Conservation (phyloP, 2,113 vertebrate genomes). For the Nestor notabilis region DNA sequence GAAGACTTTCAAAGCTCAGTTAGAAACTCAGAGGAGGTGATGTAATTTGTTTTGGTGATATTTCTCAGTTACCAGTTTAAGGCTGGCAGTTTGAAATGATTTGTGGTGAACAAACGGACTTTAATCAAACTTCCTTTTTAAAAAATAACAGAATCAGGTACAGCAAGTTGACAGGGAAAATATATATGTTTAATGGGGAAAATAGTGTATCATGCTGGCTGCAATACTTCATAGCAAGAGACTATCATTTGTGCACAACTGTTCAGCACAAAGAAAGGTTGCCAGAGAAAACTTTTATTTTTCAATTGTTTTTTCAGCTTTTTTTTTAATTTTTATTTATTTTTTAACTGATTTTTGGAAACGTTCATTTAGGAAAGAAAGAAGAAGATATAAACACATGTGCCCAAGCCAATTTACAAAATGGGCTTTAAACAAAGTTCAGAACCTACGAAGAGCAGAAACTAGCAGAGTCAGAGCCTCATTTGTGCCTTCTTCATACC, state of each 20-base stretch:
- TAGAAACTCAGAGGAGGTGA: constrained; percentile 48
- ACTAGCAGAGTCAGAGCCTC: not conserved
- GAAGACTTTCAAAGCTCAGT: constrained; percentile 46
- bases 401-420: not conserved
- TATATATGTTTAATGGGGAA: constrained; percentile 17
- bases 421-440: not conserved
- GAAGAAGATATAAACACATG: not conserved
- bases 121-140: constrained; percentile 52
- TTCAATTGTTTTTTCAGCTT: not conserved
- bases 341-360: not conserved
- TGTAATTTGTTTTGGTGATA: constrained; percentile 66
- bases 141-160: constrained; percentile 46
- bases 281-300: constrained; percentile 20
- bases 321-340: not conserved
- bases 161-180: constrained; percentile 41
- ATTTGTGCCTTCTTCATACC: not conserved
- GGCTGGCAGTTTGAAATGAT: constrained; percentile 59
- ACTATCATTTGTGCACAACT: not conserved
- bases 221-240: not conserved
- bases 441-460: not conserved
- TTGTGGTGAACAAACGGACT: constrained; percentile 53
- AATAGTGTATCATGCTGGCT: not conserved
- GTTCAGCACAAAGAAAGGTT: not conserved
- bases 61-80: constrained; percentile 70
- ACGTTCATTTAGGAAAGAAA: not conserved